Conservation (phyloP, 2,113 vertebrate species). For the Chaetura pelagica region DNA sequence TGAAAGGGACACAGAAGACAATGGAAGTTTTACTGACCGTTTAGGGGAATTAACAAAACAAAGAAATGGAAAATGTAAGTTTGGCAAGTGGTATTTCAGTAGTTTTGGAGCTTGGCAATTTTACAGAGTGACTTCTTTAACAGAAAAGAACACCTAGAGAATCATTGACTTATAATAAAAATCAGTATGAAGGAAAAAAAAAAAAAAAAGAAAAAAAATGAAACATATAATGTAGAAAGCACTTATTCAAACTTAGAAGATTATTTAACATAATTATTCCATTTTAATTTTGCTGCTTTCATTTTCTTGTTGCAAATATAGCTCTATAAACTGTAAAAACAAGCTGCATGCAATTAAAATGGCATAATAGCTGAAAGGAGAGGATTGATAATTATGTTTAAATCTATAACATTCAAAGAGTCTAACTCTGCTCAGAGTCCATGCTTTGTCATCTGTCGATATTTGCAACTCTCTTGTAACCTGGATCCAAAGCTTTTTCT, state of each 20-base stretch:
- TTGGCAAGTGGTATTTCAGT: not conserved
- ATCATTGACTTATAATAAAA: not conserved
- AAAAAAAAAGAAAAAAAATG: conserved; percentile 56
- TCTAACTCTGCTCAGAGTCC: conserved; percentile 50
- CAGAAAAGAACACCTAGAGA: conserved; percentile 10
- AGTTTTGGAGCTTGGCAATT: not conserved
- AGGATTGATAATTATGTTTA: conserved; percentile 81
- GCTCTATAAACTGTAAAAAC: conserved; percentile 76
- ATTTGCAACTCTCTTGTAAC: conserved; percentile 52
- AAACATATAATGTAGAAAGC: conserved; percentile 70
- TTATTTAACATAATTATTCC: conserved; percentile 81
- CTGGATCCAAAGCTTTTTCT: conserved; percentile 42
- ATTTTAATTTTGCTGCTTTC: conserved; percentile 76
- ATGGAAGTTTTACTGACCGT: not conserved
- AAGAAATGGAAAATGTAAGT: not conserved
- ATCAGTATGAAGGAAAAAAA: conserved; percentile 39
- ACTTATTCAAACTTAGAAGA: conserved; percentile 72
- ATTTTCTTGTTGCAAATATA: conserved; percentile 75
- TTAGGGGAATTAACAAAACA: not conserved
- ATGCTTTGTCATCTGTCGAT: conserved; percentile 66
- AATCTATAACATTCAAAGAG: conserved; percentile 74
- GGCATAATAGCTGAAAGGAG: conserved; percentile 76
- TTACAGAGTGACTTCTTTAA: conserved; percentile 33
- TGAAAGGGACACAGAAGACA: not conserved
- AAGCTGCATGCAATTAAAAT: conserved; percentile 79